Evolutionary conservation across 2,888 invertebrate genomes (phyloP).

Genomic region (Cacoxenus indagator): DNA sequence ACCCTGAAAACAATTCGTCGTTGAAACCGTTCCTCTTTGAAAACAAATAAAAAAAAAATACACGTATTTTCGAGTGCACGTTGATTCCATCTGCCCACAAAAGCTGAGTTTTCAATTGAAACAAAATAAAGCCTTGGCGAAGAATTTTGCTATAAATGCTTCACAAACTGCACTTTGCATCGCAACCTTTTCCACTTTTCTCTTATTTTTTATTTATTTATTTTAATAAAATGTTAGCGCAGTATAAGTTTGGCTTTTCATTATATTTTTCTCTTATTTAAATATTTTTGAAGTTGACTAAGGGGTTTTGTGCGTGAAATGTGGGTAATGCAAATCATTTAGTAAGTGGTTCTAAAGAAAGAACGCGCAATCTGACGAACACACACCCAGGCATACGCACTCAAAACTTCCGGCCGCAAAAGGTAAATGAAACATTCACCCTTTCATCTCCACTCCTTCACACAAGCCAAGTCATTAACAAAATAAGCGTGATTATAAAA

Average conservation of each 20-base stretch:
- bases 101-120: too few species aligned
- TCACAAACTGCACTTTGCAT: background rate
- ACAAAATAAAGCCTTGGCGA: too few species aligned
- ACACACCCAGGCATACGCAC: background rate
- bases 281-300: background rate
- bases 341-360: background rate
- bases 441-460: background rate
- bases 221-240: background rate
- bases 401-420: conserved; percentile 5
- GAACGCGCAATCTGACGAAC: background rate
- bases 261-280: background rate
- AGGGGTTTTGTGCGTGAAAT: background rate
- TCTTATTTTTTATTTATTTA: background rate
- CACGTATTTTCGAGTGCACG: too few species aligned
- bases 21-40: too few species aligned
- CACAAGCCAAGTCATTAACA: conserved; percentile 45
- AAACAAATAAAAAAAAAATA: too few species aligned
- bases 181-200: background rate
- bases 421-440: conserved; percentile 33
- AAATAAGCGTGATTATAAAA: conserved; percentile 53
- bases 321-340: conserved; percentile 1
- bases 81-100: too few species aligned
- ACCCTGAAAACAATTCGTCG: too few species aligned
- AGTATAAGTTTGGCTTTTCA: background rate
- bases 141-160: too few species aligned